Base-by-base conservation (phyloP, 2,888 invertebrate genomes). In the Linnaemya tessellans region DNA sequence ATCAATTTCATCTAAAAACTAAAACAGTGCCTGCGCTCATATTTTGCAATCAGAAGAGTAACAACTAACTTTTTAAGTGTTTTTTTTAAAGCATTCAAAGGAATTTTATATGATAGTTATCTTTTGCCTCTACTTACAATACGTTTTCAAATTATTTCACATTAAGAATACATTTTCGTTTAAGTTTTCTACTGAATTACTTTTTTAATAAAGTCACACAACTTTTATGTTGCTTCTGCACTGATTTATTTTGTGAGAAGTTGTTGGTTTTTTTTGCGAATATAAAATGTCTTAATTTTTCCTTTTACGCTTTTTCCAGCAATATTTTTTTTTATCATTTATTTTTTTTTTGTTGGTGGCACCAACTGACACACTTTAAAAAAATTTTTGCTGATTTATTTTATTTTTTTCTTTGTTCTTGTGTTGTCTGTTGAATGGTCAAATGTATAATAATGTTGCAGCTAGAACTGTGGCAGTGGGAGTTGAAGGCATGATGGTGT, bases 171-270 rank as follows among this genome's bases (percentile, higher is more conserved):
- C 18, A 41, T 43, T 75, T 64, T 41, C 18, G 2, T 43, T 41
- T 4, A 30, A 77, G 22, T 56, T 67, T 67, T 5, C 1, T 46
- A 77, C 30, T 58, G 22, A 56, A 67, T 56, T 77, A 58, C 11
- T 58, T 30, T 68, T 68, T 60, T 78, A 78, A 68, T 78, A 68
- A 78, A 78, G 77, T 68, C 67, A 49, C 30, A 51, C 43, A 77
- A 49, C 1, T 67, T 65, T 65, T 15, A 4, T 1, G 11, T 58
- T 46, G 35, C 13, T 11, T 22, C 15, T 35, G 3, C 58, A 38
- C 60, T 78, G 78, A 78, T 78, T 68, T 78, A 58, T 58, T 46
- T 58, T 49, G 13, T 18, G 30, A 43, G 9, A 56, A 35, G 41
- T 43, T 35, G 41, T 43, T 35, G 11, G 0, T 9, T 20, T n/a